A percentile compares a stretch with the other conserved stretches of the same genome.
Evolutionary conservation across 2,888 invertebrate species (phyloP).

Genomic region (Bombylius major): DNA sequence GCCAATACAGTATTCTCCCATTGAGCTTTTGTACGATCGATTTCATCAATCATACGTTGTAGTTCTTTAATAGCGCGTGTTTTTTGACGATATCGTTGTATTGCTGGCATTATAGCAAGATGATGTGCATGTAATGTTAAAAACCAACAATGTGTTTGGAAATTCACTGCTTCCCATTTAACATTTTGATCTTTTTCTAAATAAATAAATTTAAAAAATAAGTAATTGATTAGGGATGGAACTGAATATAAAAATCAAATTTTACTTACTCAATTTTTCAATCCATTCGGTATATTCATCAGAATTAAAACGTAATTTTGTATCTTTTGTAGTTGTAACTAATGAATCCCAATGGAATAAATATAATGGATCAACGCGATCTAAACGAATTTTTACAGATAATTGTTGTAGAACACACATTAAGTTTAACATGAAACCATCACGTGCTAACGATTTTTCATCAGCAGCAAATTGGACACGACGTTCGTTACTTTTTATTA

Average conservation of each 20-base stretch:
- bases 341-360: conserved; percentile 70
- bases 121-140: conserved; percentile 90
- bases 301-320: conserved; percentile 69
- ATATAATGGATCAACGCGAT: conserved; percentile 80
- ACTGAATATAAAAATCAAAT: neutral
- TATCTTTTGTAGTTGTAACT: conserved; percentile 63
- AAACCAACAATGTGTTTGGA: conserved; percentile 96
- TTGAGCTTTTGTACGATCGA: conserved; percentile 65
- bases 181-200: conserved; percentile 41
- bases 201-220: conserved; percentile 11
- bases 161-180: conserved; percentile 69
- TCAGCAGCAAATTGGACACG: conserved; percentile 84
- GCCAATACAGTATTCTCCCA: conserved; percentile 70
- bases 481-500: conserved; percentile 71
- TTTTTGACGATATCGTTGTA: conserved; percentile 70
- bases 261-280: conserved; percentile 45
- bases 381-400: conserved; percentile 77
- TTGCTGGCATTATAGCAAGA: conserved; percentile 75
- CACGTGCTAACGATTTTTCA: conserved; percentile 74
- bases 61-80: conserved; percentile 58
- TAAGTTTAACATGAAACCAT: conserved; percentile 92
- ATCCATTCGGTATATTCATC: conserved; percentile 72
- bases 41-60: conserved; percentile 75
- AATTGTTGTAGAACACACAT: conserved; percentile 82
- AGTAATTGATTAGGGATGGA: no score